Evolutionary conservation across 1,140 invertebrate genomes (phyloP).

Genomic region (Spodoptera frugiperda): DNA sequence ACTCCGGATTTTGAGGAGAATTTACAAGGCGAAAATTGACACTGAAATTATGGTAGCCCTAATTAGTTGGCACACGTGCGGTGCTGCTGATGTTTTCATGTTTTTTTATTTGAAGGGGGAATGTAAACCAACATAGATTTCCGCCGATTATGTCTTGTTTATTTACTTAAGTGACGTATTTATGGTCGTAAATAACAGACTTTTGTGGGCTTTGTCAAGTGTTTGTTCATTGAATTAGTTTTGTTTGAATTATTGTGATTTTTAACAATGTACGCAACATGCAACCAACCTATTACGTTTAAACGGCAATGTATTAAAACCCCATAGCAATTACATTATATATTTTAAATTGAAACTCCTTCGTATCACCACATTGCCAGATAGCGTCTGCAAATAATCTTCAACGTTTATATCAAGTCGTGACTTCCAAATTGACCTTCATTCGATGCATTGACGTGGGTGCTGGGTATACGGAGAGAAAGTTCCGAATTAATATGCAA

Average conservation of each 20-base stretch:
- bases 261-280: no score
- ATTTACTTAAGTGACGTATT: constrained; percentile 28
- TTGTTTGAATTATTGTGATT: no score
- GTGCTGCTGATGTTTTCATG: constrained; percentile 49
- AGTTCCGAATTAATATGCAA: constrained; percentile 49
- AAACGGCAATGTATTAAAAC: no score
- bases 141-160: constrained; percentile 24
- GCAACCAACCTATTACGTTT: no score
- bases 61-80: constrained; percentile 71
- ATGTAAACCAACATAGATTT: constrained; percentile 41
- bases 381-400: constrained; percentile 33
- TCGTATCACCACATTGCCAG: neutral
- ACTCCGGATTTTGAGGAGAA: constrained; percentile 79
- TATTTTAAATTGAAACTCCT: neutral
- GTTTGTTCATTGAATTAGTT: neutral
- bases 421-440: constrained; percentile 37
- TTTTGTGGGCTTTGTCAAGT: neutral
- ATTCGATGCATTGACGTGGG: constrained; percentile 19
- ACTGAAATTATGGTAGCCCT: constrained; percentile 64
- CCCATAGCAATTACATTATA: neutral
- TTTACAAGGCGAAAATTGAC: constrained; percentile 83
- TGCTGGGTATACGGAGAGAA: constrained; percentile 26
- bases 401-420: constrained; percentile 3
- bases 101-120: constrained; percentile 46
- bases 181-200: constrained; percentile 5